Percentiles rank a stretch among this genome's conserved stretches.
These are phyloP conservation scores for Astyanax mexicanus DNA, from an alignment of 2,797 vertebrate genomes.

Conservation along the genomic window DNA sequence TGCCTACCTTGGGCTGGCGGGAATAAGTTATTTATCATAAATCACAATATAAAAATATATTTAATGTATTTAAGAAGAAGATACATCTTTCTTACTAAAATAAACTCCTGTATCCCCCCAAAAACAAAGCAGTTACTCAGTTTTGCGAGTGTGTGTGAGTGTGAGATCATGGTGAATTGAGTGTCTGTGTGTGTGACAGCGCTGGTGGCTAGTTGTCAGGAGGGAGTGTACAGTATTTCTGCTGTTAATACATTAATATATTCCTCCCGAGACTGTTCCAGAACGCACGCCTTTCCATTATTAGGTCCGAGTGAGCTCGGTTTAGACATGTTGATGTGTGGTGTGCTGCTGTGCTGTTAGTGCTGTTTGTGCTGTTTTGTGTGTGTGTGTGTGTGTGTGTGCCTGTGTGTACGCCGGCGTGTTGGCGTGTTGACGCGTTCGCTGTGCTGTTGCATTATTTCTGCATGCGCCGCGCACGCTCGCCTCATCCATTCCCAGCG, in stretches of 20 bases:
- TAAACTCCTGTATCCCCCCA: neutral
- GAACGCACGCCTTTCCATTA: slow-evolving; percentile 25
- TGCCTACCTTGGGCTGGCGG: too few species aligned
- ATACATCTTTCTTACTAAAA: too few species aligned
- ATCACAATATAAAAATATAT: too few species aligned
- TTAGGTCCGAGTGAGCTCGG: slow-evolving; percentile 32
- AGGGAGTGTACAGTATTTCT: slow-evolving; percentile 21
- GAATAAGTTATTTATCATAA: too few species aligned
- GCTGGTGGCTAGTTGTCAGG: slow-evolving; percentile 11
- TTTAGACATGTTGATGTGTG: slow-evolving; percentile 21
- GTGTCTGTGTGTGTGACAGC: slow-evolving; percentile 24
- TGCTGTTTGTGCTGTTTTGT: too few species aligned
- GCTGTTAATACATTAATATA: slow-evolving; percentile 40
- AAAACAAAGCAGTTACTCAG: too few species aligned
- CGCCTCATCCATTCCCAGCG: slow-evolving; percentile 32
- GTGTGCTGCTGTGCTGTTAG: slow-evolving; percentile 14
- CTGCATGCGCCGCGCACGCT: slow-evolving; percentile 22
- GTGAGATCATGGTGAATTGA: neutral
- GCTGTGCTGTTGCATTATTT: slow-evolving; percentile 54
- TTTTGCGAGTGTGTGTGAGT: neutral
- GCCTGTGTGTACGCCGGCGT: too few species aligned
- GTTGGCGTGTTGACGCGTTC: too few species aligned
- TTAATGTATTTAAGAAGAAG: too few species aligned
- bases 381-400: neutral
- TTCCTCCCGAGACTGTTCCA: slow-evolving; percentile 25